Conservation (phyloP, 2,113 vertebrate species). For the Microcebus ravelobensis region DNA sequence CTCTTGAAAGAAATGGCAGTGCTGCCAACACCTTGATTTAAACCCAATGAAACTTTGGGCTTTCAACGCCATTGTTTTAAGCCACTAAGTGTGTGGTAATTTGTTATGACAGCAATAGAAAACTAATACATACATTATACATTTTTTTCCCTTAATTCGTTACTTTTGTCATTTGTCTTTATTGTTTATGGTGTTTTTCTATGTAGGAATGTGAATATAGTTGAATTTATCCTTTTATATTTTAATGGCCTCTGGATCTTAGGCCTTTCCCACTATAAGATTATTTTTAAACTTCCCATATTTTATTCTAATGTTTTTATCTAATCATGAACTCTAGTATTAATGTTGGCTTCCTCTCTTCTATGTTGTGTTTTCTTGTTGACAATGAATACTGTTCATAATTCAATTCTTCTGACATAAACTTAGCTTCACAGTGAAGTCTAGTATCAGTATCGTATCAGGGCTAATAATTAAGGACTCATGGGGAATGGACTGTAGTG, state of each 20-base stretch:
- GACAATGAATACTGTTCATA: neutral
- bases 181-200: neutral
- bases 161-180: neutral
- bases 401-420: neutral
- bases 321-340: neutral
- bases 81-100: neutral
- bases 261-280: neutral
- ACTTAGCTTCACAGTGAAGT: neutral
- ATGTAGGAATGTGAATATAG: neutral
- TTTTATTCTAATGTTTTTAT: neutral
- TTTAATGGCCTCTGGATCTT: constrained; percentile 11
- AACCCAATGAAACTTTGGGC: neutral
- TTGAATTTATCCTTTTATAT: neutral
- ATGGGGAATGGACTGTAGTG: neutral
- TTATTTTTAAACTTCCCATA: neutral
- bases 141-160: neutral
- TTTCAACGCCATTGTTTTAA: neutral
- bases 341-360: neutral
- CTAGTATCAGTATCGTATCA: neutral
- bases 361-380: neutral
- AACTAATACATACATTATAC: neutral
- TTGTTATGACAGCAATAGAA: neutral
- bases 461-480: neutral
- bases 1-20: neutral
- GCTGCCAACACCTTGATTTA: neutral